Base-by-base conservation (phyloP, 2,888 invertebrate genomes). In the Abscondita cerata region DNA sequence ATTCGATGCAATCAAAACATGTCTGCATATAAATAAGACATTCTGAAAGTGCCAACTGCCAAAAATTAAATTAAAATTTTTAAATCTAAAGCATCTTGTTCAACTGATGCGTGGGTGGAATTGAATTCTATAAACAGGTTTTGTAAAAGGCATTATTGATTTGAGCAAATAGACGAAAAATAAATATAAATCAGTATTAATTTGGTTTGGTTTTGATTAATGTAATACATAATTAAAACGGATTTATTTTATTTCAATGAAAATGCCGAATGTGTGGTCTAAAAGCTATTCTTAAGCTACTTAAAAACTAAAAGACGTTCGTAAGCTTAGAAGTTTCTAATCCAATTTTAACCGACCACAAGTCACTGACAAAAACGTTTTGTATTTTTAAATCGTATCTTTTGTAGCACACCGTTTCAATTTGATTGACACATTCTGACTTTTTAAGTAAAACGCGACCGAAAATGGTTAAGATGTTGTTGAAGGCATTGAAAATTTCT, bases 21-120 rank as follows among this genome's bases (percentile, higher is more conserved):
- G 68, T 67, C 73, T 72, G 74, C 73, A 73, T 74, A 73, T 71
- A 74, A 73, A 74, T 72, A 69, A 73, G 72, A 70, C 68, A 69
- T 72, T 70, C 69, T 67, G 61, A 63, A 53, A 69, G 72, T 72
- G 71, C 70, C 71, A 70, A 71, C 59, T 69, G 64, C 68, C 68
- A 59, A 69, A 68, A 70, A 25, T 71, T 70, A 66, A 71, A 72
- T 73, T 72, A 69, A 67, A 70, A 71, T 72, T 72, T 70, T 63
- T 4, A 70, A 67, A 70, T 69, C 56, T 52, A 56, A 52, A 40
- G 38, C 41, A 53, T 38, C 36, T 12, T 52, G 59, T 52, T 59
- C 53, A 33, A 31, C 48, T 47, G 59, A 59, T 53, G 47, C 53
- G 52, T 59, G 59, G 53, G 50, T 25, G 48, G 47, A 59, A 48